Evolutionary conservation across 1,140 invertebrate species (phyloP).

Genomic region (Neoseiulus cucumeris): DNA sequence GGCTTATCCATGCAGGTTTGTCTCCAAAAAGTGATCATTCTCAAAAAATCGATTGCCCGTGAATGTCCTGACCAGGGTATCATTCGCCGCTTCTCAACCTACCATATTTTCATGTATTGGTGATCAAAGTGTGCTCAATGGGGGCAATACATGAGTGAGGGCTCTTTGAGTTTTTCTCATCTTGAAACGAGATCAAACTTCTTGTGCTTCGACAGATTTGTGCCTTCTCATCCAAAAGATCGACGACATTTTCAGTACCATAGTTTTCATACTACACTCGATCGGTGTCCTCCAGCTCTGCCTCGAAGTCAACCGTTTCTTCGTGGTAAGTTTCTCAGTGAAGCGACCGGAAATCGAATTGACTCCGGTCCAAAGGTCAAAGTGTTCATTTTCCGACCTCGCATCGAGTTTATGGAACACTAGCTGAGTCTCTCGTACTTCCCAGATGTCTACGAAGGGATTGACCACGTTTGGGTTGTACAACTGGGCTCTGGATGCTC

Average conservation of each 20-base stretch:
- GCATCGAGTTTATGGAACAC: neutral
- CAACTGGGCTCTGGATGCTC: neutral
- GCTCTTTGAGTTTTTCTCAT: no score
- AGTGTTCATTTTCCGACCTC: neutral
- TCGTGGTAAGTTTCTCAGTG: neutral
- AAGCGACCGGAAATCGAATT: no score
- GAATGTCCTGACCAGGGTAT: neutral
- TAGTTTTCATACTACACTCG: neutral
- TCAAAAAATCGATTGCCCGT: neutral
- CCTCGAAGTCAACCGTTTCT: neutral
- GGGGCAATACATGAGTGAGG: no score
- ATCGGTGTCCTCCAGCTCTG: neutral
- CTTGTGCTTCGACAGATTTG: neutral
- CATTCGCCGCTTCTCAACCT: neutral
- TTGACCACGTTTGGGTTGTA: neutral
- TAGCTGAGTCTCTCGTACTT: neutral
- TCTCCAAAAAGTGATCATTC: neutral
- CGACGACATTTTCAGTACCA: neutral
- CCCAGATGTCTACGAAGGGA: neutral
- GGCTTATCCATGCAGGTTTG: neutral
- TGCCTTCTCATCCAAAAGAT: neutral
- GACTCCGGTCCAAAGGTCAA: neutral
- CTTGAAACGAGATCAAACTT: no score
- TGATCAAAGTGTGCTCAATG: no score
- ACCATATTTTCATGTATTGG: neutral